phyloP scores from a whole-genome alignment of 2,888 invertebrate genomes.

The Nomada hirtipes region DNA sequence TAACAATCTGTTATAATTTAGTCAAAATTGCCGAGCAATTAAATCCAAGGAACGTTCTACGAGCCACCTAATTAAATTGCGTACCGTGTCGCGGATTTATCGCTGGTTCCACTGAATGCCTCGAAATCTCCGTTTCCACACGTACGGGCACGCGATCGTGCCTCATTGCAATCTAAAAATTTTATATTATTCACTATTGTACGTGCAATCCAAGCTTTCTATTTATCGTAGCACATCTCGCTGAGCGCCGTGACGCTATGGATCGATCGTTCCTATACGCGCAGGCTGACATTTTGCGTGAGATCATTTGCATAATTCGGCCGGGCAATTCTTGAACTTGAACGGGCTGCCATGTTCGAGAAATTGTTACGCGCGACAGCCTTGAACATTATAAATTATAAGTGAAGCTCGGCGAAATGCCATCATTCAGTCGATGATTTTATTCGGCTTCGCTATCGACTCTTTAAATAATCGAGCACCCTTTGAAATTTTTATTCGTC shows the following conservation, averaged over 20 bases:
- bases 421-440: background rate
- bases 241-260: slow-evolving; percentile 36
- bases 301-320: slow-evolving; percentile 77
- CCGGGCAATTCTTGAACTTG: slow-evolving; percentile 22
- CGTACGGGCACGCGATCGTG: slow-evolving; percentile 39
- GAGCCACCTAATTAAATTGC: slow-evolving; percentile 8
- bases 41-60: background rate
- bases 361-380: background rate
- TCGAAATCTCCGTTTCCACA: slow-evolving; percentile 34
- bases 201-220: background rate
- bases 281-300: slow-evolving; percentile 76
- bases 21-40: background rate
- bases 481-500: no score
- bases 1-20: no score
- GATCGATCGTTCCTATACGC: slow-evolving; percentile 58
- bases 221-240: slow-evolving; percentile 8
- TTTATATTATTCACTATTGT: slow-evolving; percentile 33
- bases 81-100: background rate
- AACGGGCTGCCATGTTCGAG: background rate
- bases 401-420: background rate
- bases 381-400: background rate
- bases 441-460: no score
- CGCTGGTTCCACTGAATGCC: background rate
- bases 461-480: no score
- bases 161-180: slow-evolving; percentile 16